These are phyloP conservation scores for Dimorphilus gyrociliatus DNA, from an alignment of 2,888 invertebrate genomes.

Conservation along the genomic window DNA sequence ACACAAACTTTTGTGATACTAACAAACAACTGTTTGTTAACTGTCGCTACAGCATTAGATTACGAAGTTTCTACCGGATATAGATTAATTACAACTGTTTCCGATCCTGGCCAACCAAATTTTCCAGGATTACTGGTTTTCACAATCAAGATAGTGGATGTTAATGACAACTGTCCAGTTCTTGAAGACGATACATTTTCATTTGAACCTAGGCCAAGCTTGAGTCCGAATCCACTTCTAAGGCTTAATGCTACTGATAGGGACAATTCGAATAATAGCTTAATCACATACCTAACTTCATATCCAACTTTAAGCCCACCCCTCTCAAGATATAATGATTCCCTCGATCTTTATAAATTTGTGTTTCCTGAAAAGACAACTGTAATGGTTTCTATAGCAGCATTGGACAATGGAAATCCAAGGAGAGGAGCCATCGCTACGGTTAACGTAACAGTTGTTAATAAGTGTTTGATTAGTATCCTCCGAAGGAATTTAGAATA, in stretches of 20 bases:
- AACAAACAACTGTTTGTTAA: constrained; percentile 12
- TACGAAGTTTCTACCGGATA: constrained; percentile 15
- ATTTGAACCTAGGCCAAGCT: constrained; percentile 16
- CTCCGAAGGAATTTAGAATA: constrained; percentile 14
- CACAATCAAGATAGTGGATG: constrained; percentile 16
- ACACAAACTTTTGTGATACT: constrained; percentile 12
- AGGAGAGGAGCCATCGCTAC: constrained; percentile 15
- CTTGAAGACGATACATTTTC: constrained; percentile 11
- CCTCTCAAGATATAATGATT: constrained; percentile 9
- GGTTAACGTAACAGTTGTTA: constrained; percentile 15
- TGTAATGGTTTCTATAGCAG: constrained; percentile 15
- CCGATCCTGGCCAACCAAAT: constrained; percentile 10
- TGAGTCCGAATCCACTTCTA: constrained; percentile 12
- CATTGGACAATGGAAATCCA: constrained; percentile 18
- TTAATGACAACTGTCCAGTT: constrained; percentile 25
- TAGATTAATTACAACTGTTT: constrained; percentile 13
- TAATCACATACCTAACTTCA: constrained; percentile 9
- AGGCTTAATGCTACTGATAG: constrained; percentile 15
- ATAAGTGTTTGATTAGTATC: constrained; percentile 20
- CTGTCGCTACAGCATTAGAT: constrained; percentile 15
- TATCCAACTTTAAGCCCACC: background rate
- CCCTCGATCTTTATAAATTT: constrained; percentile 13
- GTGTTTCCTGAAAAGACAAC: constrained; percentile 16
- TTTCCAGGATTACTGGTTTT: constrained; percentile 1
- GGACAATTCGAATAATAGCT: constrained; percentile 17